Conservation (phyloP, 2,888 invertebrate species). For the Hirtodrosophila confusa region DNA sequence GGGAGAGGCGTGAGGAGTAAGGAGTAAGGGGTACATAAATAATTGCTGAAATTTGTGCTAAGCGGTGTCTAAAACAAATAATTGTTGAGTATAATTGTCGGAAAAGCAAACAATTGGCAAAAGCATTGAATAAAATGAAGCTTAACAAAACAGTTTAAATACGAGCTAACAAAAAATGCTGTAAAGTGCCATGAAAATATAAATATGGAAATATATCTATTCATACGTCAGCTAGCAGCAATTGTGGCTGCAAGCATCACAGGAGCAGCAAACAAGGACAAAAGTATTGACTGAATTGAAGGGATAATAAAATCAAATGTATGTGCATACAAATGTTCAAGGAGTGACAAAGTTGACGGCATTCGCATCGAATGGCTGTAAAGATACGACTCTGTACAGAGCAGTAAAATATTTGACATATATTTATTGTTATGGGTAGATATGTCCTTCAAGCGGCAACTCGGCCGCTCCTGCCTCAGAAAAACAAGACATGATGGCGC, state of each 20-base stretch:
- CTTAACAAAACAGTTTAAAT: too few relatives aligned
- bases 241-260: too few relatives aligned
- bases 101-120: too few relatives aligned
- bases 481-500: slow-evolving; percentile 61
- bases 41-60: neutral
- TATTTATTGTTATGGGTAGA: slow-evolving; percentile 62
- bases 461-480: slow-evolving; percentile 13
- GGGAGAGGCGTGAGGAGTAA: neutral
- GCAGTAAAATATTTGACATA: slow-evolving; percentile 66
- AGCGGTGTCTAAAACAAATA: slow-evolving; percentile 4
- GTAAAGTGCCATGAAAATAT: too few relatives aligned
- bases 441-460: slow-evolving; percentile 16
- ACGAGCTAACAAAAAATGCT: too few relatives aligned
- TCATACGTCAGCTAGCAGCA: too few relatives aligned
- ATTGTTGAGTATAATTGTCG: neutral
- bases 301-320: slow-evolving; percentile 30
- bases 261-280: neutral
- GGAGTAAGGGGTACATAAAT: slow-evolving; percentile 22
- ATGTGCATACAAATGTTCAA: slow-evolving; percentile 30
- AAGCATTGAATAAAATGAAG: too few relatives aligned
- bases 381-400: slow-evolving; percentile 28
- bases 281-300: neutral
- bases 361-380: slow-evolving; percentile 29
- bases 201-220: too few relatives aligned
- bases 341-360: slow-evolving; percentile 40